Evolutionary conservation across 1,140 invertebrate species (phyloP).

Genomic region (Cotesia chilonis): DNA sequence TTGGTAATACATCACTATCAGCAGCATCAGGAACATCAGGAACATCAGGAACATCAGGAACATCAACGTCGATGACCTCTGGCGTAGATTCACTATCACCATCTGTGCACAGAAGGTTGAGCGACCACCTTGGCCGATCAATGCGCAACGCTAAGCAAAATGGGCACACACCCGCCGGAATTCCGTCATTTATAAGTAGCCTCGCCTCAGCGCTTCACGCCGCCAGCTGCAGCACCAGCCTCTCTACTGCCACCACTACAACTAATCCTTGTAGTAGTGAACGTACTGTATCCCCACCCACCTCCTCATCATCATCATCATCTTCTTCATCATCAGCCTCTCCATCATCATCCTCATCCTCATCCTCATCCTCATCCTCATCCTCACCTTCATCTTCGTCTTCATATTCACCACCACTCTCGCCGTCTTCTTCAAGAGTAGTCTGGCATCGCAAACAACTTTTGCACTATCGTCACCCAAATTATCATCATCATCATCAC

Average conservation of each 20-base stretch:
- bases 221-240: slow-evolving; percentile 46
- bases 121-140: slow-evolving; percentile 28
- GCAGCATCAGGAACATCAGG: background rate
- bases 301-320: slow-evolving; percentile 43
- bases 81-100: slow-evolving; percentile 15
- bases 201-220: slow-evolving; percentile 48
- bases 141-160: slow-evolving; percentile 39
- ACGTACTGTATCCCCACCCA: slow-evolving; percentile 42
- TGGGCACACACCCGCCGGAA: slow-evolving; percentile 35
- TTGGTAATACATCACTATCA: background rate
- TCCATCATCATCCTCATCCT: slow-evolving; percentile 57
- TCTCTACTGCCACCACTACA: no score
- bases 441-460: slow-evolving; percentile 45
- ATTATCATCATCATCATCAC: slow-evolving; percentile 40
- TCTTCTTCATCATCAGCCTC: slow-evolving; percentile 38
- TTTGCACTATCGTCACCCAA: slow-evolving; percentile 39
- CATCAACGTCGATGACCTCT: slow-evolving; percentile 15
- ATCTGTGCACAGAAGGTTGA: slow-evolving; percentile 18
- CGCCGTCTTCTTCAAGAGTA: slow-evolving; percentile 50
- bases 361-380: slow-evolving; percentile 37
- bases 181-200: slow-evolving; percentile 50
- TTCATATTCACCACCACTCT: slow-evolving; percentile 28
- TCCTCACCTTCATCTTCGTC: slow-evolving; percentile 19
- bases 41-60: no score
- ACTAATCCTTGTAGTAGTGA: no score